Evolutionary conservation across 23 tunicate species (phyloP).

Genomic region (Halocynthia aurantium): DNA sequence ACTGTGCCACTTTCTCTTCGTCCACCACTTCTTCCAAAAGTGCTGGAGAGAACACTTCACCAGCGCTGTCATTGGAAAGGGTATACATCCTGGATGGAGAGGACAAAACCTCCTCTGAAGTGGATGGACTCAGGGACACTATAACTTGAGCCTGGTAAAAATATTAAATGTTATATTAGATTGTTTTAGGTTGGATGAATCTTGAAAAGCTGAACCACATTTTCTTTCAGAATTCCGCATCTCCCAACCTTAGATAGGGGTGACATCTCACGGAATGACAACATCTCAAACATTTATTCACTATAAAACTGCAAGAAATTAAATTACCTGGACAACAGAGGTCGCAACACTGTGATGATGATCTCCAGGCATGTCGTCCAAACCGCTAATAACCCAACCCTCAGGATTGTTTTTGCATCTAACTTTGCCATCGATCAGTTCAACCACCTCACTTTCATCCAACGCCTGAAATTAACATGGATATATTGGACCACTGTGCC

Average conservation of each 20-base stretch:
- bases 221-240: no score
- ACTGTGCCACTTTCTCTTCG: conserved; percentile 73
- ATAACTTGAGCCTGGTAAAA: conserved; percentile 26
- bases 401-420: conserved; percentile 69
- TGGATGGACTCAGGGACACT: conserved; percentile 45
- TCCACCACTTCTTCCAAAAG: conserved; percentile 12
- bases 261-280: no score
- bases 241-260: no score
- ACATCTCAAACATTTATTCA: not conserved
- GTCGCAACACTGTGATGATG: no score
- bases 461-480: conserved; percentile 17
- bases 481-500: not conserved
- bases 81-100: conserved; percentile 21
- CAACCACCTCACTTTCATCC: conserved; percentile 57
- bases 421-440: conserved; percentile 65
- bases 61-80: conserved; percentile 37
- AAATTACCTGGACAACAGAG: not conserved
- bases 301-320: conserved; percentile 2
- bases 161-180: no score
- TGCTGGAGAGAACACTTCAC: conserved; percentile 17
- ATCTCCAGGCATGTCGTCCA: no score
- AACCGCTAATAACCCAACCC: conserved; percentile 52
- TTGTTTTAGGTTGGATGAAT: no score
- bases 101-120: conserved; percentile 48
- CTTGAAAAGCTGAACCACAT: no score